phyloP scores from a whole-genome alignment of 2,888 invertebrate species.

The Temnothorax ravouxi region DNA sequence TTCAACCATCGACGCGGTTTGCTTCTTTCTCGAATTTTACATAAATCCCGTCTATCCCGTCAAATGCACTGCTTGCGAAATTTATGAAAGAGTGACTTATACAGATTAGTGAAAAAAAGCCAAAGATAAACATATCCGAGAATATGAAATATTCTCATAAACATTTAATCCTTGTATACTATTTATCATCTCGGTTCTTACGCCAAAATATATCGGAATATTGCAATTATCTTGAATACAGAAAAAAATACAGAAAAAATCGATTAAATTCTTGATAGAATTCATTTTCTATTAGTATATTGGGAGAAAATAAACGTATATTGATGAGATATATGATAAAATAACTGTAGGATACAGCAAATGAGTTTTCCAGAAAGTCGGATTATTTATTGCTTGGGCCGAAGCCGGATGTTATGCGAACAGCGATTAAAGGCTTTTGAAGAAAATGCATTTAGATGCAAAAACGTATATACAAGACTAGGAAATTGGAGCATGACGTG shows the following conservation, averaged over 20 bases:
- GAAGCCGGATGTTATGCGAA: conserved; percentile 43
- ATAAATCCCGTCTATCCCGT: neutral
- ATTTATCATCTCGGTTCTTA: neutral
- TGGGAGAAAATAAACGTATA: neutral
- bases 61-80: neutral
- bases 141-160: neutral
- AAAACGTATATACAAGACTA: conserved; percentile 34
- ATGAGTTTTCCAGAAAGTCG: conserved; percentile 41
- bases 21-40: conserved; percentile 5
- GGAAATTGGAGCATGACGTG: conserved; percentile 47
- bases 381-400: conserved; percentile 41
- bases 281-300: neutral
- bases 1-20: conserved; percentile 38
- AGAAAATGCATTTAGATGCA: conserved; percentile 55
- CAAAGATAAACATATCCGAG: neutral
- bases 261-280: conserved; percentile 20
- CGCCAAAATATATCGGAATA: neutral
- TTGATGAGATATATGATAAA: conserved; percentile 1
- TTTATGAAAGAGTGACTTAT: neutral
- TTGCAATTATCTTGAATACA: neutral
- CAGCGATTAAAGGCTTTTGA: conserved; percentile 48
- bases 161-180: neutral
- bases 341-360: neutral
- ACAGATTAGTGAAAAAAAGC: neutral
- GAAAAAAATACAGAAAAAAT: neutral